Evolutionary conservation across 2,113 vertebrate species (phyloP).

Genomic region (Calypte anna): DNA sequence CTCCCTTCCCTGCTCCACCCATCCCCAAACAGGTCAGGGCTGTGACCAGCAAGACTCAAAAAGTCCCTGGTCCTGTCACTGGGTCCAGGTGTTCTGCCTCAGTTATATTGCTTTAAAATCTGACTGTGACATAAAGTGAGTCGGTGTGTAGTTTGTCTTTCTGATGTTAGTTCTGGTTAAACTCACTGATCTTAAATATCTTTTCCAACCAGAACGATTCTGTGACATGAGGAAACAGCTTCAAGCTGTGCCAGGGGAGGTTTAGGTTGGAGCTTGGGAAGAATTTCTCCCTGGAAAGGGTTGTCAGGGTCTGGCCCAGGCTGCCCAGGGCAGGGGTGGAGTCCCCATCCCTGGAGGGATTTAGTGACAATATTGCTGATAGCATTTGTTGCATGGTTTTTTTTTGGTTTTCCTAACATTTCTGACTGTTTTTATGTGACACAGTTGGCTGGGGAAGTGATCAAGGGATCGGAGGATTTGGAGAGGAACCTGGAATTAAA

Average conservation of each 20-base stretch:
- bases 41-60: neutral
- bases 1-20: neutral
- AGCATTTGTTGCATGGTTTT: neutral
- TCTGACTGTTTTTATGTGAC: constrained; percentile 13
- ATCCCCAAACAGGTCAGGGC: fast-evolving
- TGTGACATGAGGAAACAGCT: too few relatives aligned
- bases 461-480: constrained; percentile 93
- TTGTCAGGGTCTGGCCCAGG: too few relatives aligned
- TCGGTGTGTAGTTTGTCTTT: too few relatives aligned
- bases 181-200: too few relatives aligned
- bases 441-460: constrained; percentile 95
- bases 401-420: neutral
- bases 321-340: too few relatives aligned
- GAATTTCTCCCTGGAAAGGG: too few relatives aligned
- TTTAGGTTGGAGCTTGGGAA: too few relatives aligned
- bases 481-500: constrained; percentile 96
- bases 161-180: neutral
- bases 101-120: too few relatives aligned
- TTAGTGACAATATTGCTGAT: neutral
- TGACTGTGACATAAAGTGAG: too few relatives aligned
- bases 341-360: too few relatives aligned
- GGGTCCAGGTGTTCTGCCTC: neutral
- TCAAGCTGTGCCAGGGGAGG: too few relatives aligned
- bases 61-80: neutral
- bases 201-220: too few relatives aligned